Conservation (phyloP, 2,113 vertebrate species). For the Tachycineta bicolor region DNA sequence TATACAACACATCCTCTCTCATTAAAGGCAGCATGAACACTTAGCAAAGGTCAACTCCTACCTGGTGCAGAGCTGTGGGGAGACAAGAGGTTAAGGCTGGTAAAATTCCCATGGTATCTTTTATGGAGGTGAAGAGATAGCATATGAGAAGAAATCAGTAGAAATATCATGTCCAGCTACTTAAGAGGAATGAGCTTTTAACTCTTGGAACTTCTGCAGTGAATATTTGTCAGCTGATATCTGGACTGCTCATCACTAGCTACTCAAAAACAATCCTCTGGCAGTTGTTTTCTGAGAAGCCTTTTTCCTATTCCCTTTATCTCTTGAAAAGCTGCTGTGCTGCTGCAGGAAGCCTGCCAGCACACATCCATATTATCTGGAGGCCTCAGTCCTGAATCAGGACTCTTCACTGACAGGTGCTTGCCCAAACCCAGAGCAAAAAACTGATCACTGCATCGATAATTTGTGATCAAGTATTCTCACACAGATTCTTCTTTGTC, state of each 20-base stretch:
- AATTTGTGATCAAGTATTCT: background rate
- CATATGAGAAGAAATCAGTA: background rate
- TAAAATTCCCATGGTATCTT: constrained; percentile 29
- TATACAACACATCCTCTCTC: constrained; percentile 41
- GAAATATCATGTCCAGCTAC: background rate
- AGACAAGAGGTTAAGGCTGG: constrained; percentile 48
- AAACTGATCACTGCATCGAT: background rate
- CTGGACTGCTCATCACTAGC: background rate
- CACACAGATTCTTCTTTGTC: background rate
- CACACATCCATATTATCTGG: background rate
- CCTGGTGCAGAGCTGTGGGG: constrained; percentile 33
- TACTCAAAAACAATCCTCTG: background rate
- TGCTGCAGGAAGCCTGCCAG: background rate
- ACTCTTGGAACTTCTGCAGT: background rate
- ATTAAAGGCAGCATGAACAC: constrained; percentile 22
- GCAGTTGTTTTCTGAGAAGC: background rate
- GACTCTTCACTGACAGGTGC: background rate
- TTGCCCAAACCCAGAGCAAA: background rate
- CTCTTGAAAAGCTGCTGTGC: background rate
- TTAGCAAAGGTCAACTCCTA: constrained; percentile 58
- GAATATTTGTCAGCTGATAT: constrained; percentile 29
- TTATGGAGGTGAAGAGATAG: background rate
- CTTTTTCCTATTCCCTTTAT: background rate
- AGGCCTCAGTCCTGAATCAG: background rate
- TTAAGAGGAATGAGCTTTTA: constrained; percentile 44